phyloP scores from a whole-genome alignment of 2,113 vertebrate genomes.

The Hiodon tergisus region DNA sequence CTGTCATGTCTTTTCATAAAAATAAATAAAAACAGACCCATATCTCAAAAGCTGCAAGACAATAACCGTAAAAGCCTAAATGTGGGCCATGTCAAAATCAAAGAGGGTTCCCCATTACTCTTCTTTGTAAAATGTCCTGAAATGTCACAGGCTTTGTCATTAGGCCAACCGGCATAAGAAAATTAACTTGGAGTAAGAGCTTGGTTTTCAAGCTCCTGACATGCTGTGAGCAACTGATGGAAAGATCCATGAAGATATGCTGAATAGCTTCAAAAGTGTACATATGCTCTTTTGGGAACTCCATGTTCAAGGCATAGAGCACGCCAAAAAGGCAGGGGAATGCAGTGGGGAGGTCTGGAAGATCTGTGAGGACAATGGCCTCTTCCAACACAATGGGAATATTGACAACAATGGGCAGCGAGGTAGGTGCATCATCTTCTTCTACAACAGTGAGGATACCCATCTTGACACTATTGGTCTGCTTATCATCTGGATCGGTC shows the following conservation, averaged over 20 bases:
- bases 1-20: too few species aligned
- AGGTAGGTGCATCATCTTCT: constrained; percentile 8
- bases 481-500: background rate
- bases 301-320: constrained; percentile 7
- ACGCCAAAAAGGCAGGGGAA: background rate
- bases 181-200: background rate
- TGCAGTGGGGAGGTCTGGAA: constrained; percentile 9
- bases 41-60: too few species aligned
- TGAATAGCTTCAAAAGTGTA: constrained; percentile 1
- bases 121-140: too few species aligned
- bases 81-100: too few species aligned
- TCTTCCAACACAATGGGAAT: constrained; percentile 12
- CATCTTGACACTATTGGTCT: constrained; percentile 2
- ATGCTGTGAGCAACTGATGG: background rate
- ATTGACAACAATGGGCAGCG: background rate
- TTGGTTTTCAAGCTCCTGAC: background rate
- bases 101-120: too few species aligned
- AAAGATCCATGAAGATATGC: background rate
- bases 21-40: too few species aligned
- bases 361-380: constrained; percentile 1
- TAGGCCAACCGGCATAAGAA: too few species aligned
- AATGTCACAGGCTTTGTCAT: too few species aligned
- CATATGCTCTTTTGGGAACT: constrained; percentile 7
- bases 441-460: constrained; percentile 15
- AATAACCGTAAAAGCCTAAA: too few species aligned